phyloP scores from a whole-genome alignment of 2,797 vertebrate genomes.

The Malurus splendens region DNA sequence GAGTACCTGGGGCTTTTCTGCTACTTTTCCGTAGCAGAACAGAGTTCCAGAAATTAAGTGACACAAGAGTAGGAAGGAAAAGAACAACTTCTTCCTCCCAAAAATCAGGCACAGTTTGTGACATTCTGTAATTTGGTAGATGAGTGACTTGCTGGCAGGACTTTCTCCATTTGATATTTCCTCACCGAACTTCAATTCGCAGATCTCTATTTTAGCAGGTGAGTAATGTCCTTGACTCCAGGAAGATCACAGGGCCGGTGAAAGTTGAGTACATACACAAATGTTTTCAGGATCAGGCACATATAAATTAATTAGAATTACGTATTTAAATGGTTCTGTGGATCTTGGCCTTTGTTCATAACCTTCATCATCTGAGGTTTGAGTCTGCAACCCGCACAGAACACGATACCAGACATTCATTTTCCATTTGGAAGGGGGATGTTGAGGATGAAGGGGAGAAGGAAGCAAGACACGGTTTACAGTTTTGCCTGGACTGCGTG shows the following conservation, averaged over 20 bases:
- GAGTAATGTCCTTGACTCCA: not conserved
- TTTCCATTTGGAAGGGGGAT: not conserved
- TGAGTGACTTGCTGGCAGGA: not conserved
- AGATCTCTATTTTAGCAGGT: not conserved
- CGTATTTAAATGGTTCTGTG: not conserved
- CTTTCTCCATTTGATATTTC: not conserved
- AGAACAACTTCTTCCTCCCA: not conserved
- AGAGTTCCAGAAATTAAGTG: not conserved
- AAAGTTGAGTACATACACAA: conserved; percentile 8
- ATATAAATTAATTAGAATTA: conserved; percentile 44
- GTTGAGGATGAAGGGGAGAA: not conserved
- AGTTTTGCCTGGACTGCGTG: not conserved
- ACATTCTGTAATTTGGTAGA: not conserved
- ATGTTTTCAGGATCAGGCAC: not conserved
- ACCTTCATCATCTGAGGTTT: not conserved
- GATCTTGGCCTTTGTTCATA: conserved; percentile 37
- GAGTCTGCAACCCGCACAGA: not conserved
- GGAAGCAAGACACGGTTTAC: not conserved
- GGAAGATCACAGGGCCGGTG: not conserved
- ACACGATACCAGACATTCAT: not conserved
- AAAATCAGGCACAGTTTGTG: not conserved
- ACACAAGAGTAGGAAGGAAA: not conserved
- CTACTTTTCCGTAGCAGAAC: not conserved
- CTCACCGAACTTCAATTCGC: not conserved
- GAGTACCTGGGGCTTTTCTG: fast-evolving